Percentiles rank a stretch among this genome's conserved stretches.
Conservation (phyloP, 2,797 vertebrate genomes). For the Diplodus puntazzo region DNA sequence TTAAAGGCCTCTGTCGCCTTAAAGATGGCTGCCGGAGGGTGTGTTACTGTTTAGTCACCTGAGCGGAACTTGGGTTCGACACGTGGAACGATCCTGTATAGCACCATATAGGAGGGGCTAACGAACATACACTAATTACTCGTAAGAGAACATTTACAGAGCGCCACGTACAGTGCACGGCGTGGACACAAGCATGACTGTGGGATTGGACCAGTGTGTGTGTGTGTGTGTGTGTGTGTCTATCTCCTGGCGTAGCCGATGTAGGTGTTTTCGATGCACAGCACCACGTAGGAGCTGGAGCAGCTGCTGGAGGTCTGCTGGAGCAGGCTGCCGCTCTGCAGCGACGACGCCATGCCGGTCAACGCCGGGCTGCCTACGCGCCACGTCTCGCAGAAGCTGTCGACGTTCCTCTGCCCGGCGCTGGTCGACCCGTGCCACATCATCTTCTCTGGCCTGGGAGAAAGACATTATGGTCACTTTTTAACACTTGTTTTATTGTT, state of each 20-base stretch:
- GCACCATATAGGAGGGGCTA: conserved; percentile 63
- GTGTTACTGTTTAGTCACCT: conserved; percentile 45
- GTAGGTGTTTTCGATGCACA: conserved; percentile 96
- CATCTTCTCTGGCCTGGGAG: conserved; percentile 91
- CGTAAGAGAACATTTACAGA: conserved; percentile 72
- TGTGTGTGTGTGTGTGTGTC: conserved; percentile 26
- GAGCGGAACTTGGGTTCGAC: conserved; percentile 51
- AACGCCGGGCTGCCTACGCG: conserved; percentile 74
- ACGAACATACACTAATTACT: conserved; percentile 51
- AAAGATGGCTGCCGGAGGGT: conserved; percentile 33
- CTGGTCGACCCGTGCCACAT: conserved; percentile 92
- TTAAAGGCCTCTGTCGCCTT: neutral
- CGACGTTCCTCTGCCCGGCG: conserved; percentile 85
- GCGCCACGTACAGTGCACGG: conserved; percentile 35
- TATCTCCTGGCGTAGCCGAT: conserved; percentile 78
- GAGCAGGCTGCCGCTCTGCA: conserved; percentile 87
- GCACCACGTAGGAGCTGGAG: conserved; percentile 84
- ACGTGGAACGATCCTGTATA: conserved; percentile 44
- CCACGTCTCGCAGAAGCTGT: conserved; percentile 93
- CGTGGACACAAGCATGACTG: conserved; percentile 14
- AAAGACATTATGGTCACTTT: neutral
- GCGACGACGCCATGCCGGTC: conserved; percentile 88
- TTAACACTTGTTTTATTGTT: neutral
- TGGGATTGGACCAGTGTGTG: conserved; percentile 10
- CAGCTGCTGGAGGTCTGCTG: conserved; percentile 90